These are phyloP conservation scores for Ceyx erithaca DNA, from an alignment of 2,797 vertebrate species.

Conservation along the genomic window DNA sequence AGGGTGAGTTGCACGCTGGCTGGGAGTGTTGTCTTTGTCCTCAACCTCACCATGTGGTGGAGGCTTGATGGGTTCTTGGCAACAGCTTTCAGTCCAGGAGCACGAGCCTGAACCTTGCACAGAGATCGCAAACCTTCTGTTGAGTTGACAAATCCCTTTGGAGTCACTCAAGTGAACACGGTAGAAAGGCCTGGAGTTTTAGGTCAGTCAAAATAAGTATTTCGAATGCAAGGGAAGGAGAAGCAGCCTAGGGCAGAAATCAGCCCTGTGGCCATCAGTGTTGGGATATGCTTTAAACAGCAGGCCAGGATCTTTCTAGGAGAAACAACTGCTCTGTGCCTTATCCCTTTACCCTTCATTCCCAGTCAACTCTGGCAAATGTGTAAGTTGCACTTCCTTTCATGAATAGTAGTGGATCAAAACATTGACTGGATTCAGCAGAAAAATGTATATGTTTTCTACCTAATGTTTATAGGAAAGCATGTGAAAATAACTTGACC, in stretches of 20 bases:
- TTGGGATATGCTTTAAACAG: neutral
- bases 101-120: neutral
- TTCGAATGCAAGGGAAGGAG: neutral
- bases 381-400: neutral
- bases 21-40: neutral
- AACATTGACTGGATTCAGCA: neutral
- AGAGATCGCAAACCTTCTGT: neutral
- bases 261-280: accelerated
- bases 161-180: accelerated
- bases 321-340: neutral
- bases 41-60: neutral
- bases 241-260: neutral
- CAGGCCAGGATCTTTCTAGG: neutral
- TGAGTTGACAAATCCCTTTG: neutral
- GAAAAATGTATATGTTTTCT: neutral
- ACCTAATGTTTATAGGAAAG: neutral
- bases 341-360: neutral
- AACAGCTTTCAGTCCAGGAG: neutral
- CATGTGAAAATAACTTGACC: neutral
- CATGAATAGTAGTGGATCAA: neutral
- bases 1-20: neutral
- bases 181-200: neutral
- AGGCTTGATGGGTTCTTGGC: neutral
- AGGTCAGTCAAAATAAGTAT: neutral
- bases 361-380: neutral